A percentile compares a stretch with the other conserved stretches of the same genome.
phyloP scores from a whole-genome alignment of 2,113 vertebrate genomes.

The Corythornis madagascariensis region DNA sequence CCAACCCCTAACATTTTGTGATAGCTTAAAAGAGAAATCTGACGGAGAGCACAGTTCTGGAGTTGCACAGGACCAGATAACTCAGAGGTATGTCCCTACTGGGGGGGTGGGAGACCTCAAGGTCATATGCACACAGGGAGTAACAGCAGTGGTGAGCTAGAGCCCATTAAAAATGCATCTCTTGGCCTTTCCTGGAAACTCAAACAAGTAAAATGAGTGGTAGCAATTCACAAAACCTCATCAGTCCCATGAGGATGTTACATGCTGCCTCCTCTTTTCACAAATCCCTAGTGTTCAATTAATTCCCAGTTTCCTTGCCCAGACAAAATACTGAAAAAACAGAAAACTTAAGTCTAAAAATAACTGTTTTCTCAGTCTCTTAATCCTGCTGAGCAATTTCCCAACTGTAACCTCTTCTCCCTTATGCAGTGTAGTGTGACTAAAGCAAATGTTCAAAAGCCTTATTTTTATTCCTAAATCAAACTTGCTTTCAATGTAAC shows the following conservation, averaged over 20 bases:
- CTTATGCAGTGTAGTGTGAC: background rate
- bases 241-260: slow-evolving; percentile 4
- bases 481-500: background rate
- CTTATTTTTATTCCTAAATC: background rate
- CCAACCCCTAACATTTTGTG: too few relatives aligned
- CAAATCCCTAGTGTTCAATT: background rate
- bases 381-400: background rate
- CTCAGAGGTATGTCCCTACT: background rate
- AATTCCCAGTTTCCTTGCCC: background rate
- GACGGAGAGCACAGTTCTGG: background rate
- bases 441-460: background rate
- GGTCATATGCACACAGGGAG: background rate
- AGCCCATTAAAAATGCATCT: slow-evolving; percentile 23
- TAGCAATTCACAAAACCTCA: slow-evolving; percentile 10
- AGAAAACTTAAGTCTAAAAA: slow-evolving; percentile 35
- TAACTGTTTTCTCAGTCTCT: slow-evolving; percentile 12
- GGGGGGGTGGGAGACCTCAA: background rate
- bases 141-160: background rate
- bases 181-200: background rate
- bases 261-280: background rate
- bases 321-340: background rate
- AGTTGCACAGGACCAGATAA: background rate
- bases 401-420: background rate
- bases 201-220: slow-evolving; percentile 4
- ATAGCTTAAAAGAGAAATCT: background rate